Conservation (phyloP, 2,113 vertebrate genomes). For the Callopanchax toddi region DNA sequence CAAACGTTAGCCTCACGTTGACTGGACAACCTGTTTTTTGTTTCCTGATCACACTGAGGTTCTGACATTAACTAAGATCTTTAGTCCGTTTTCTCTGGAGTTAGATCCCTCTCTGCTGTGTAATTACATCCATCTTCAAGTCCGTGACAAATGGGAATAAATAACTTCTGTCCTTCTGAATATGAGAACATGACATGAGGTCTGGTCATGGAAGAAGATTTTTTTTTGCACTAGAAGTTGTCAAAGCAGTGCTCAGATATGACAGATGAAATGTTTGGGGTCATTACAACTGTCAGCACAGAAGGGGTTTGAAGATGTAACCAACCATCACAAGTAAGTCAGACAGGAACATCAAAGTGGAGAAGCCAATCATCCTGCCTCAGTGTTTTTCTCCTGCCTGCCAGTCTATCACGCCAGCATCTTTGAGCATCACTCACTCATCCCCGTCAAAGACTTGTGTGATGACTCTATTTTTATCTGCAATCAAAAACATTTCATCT, state of each 20-base stretch:
- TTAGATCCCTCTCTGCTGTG: slow-evolving; percentile 16
- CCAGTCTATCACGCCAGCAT: slow-evolving; percentile 65
- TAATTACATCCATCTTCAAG: slow-evolving; percentile 41
- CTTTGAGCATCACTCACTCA: slow-evolving; percentile 75
- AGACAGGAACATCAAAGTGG: slow-evolving; percentile 71
- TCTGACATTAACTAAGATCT: slow-evolving; percentile 8
- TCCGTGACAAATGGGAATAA: slow-evolving; percentile 46
- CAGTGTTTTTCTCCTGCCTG: slow-evolving; percentile 68
- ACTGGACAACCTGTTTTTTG: slow-evolving; percentile 4
- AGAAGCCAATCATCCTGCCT: slow-evolving; percentile 75
- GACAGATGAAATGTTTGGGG: slow-evolving; percentile 74
- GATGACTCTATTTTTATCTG: slow-evolving; percentile 62
- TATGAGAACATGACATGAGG: slow-evolving; percentile 31
- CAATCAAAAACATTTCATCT: slow-evolving; percentile 39
- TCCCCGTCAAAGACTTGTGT: slow-evolving; percentile 46
- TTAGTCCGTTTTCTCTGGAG: slow-evolving; percentile 1
- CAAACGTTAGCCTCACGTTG: not conserved
- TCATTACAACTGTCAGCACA: slow-evolving; percentile 70
- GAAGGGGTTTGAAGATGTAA: slow-evolving; percentile 74
- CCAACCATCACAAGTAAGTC: slow-evolving; percentile 67
- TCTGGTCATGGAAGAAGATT: slow-evolving; percentile 43
- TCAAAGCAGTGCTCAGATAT: slow-evolving; percentile 51
- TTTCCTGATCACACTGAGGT: not conserved
- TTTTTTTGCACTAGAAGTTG: slow-evolving; percentile 43
- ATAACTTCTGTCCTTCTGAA: slow-evolving; percentile 19